Conservation (phyloP, 2,888 invertebrate genomes). For the Petrolisthes cinctipes region DNA sequence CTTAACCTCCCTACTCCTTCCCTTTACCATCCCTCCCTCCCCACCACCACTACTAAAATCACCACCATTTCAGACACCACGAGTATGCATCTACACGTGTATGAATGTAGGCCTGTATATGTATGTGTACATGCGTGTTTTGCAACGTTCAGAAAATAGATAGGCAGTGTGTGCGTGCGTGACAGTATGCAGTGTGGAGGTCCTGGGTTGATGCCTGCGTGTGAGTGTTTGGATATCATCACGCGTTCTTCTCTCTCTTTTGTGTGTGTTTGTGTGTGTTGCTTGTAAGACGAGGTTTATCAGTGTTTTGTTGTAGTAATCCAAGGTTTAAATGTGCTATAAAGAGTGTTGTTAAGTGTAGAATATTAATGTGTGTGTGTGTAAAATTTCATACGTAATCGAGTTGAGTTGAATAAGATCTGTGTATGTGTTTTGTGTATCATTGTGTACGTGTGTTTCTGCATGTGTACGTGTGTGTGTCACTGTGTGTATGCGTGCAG, state of each 20-base stretch:
- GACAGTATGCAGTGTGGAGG: neutral
- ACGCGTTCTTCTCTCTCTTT: neutral
- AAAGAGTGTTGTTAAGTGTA: too few species aligned
- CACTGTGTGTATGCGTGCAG: neutral
- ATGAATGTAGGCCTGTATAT: neutral
- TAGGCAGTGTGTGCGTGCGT: neutral
- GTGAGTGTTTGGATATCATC: neutral
- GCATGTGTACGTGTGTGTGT: neutral
- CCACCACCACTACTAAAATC: neutral
- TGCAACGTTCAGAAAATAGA: neutral
- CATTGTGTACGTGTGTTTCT: too few species aligned
- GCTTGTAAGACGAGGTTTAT: neutral
- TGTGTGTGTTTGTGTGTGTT: neutral
- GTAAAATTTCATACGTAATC: too few species aligned
- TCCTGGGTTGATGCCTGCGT: neutral
- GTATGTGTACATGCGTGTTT: conserved; percentile 5
- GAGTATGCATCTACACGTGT: neutral
- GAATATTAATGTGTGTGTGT: too few species aligned
- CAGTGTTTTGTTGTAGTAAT: neutral
- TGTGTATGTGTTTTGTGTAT: too few species aligned
- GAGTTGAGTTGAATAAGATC: too few species aligned
- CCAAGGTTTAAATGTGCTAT: neutral
- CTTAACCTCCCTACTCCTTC: neutral
- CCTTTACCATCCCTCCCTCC: neutral
- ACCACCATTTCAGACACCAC: neutral